Conservation (phyloP, 1,140 invertebrate genomes). For the Coelopa frigida region DNA sequence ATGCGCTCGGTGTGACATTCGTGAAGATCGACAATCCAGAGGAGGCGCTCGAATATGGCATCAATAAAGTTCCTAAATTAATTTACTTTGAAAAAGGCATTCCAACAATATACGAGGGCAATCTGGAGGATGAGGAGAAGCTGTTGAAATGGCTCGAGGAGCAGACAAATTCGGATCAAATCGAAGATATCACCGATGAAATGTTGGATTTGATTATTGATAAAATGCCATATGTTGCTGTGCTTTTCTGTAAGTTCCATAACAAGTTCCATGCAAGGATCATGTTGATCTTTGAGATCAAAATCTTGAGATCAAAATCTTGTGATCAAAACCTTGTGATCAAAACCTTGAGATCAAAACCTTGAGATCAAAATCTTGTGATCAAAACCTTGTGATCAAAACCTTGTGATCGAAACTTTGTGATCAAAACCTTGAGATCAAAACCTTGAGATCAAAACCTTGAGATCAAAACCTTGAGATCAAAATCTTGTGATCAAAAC, state of each 20-base stretch:
- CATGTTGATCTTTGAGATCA: no score
- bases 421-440: no score
- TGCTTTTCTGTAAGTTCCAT: constrained; percentile 81
- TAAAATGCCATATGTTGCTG: constrained; percentile 81
- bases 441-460: no score
- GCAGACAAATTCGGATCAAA: constrained; percentile 81
- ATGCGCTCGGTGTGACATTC: constrained; percentile 77
- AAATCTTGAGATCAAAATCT: no score
- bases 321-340: no score
- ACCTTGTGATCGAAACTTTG: no score
- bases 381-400: no score
- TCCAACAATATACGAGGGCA: constrained; percentile 80
- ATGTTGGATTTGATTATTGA: constrained; percentile 88
- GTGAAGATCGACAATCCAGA: constrained; percentile 89
- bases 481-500: no score
- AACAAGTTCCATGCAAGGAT: no score
- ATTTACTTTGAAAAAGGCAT: constrained; percentile 90
- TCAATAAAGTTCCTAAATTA: constrained; percentile 76
- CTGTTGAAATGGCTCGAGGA: constrained; percentile 81
- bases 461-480: no score
- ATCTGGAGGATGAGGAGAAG: constrained; percentile 85
- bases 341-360: no score
- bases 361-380: no score
- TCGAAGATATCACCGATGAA: constrained; percentile 89
- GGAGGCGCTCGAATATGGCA: constrained; percentile 85